Base-by-base conservation (phyloP, 2,113 vertebrate species). In the Orientallactaga bullata region DNA sequence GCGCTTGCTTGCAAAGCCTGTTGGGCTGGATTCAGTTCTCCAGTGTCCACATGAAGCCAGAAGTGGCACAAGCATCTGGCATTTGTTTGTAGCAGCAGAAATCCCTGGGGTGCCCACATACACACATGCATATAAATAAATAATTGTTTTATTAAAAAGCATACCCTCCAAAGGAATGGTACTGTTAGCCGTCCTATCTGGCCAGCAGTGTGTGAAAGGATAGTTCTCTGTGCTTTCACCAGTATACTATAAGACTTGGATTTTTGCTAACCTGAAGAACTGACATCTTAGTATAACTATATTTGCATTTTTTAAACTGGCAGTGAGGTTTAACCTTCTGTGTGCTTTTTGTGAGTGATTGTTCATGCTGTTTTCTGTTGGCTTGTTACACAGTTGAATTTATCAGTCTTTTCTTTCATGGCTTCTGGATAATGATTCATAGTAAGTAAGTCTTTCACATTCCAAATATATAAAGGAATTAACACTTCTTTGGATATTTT, bases 351-450 rank as follows among this genome's bases (percentile, higher is more conserved):
- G 85, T 94, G 88, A 61, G 66, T 71, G 55, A 69, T 51, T 82
- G 68, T 55, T 90, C 28, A 61, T 94, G 79, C 86, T 89, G 18
- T 28, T 77, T 88, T 68, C 84, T 91, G 30, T 76, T 90, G 69
- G 37, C 74, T 83, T 88, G 37, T 83, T 74, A 82, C 17, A 69
- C 78, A 39, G 84, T 91, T 91, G 71, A 82, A 88, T 91, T 94
- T 87, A 91, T 94, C 69, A 94, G 77, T 91, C 83, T 91, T 94
- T 85, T 89, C 87, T 78, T 81, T 90, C 82, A 88, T 94, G 93
- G 89, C 89, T 91, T 87, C 88, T 87, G 88, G 93, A 94, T 94
- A 88, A 77, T 91, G 84, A 91, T 65, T 91, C 84, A 92, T 91
- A 91, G 79, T 94, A 91, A 94, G 89, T 91, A 61, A 94, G 77